Base-by-base conservation (phyloP, 2,797 vertebrate species). In the Fistularia commersonii region DNA sequence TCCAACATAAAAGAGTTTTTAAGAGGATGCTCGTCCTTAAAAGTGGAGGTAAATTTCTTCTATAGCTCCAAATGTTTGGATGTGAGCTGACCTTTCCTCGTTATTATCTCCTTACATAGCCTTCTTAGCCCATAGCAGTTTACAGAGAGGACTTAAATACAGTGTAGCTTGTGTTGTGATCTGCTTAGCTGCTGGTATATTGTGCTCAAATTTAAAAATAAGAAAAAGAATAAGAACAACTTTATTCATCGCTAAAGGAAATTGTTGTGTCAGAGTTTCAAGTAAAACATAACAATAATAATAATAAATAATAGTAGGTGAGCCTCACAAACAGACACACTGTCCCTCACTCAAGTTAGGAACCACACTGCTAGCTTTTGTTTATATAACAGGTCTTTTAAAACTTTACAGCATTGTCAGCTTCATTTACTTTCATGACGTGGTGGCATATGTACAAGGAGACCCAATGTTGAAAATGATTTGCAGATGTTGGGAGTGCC, bases 1-100 rank as follows among this genome's bases (percentile, higher is more conserved):
- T 74, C 76, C 71, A 98, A 99, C 67, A 95, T 97, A 78, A 87
- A 73, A 54, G 93, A 95, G 82, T 99, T 99, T 88, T 77, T 98
- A 58, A 94, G 90, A 86, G 93, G 93, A 91, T 97, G 94, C 33
- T 48, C 80, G 0, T 49, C 88, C 33, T 85, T 99, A 64, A 93
- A 95, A 86, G 92, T 98, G 49, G 93, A 98, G 94, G 97, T 98
- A 89, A 94, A 93, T 80, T 64, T 37, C 9, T 10, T 45, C 7
- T 50, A 0, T 46, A 33, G 31, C 11, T 12, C 6, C 12, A 43
- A 0, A 14, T 51, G 36, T 52, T 53, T 48, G 51, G 49, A 54
- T 60, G 8, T 36, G 15, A 33, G 14, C 48, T 61, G 54, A 69
- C 41, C 48, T 50, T 11, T 43, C 23, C 56, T 39, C 48, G 1